A percentile compares a stretch with the other conserved stretches of the same genome.
These are phyloP conservation scores for Caerostris extrusa DNA, from an alignment of 1,140 invertebrate genomes.

Conservation along the genomic window DNA sequence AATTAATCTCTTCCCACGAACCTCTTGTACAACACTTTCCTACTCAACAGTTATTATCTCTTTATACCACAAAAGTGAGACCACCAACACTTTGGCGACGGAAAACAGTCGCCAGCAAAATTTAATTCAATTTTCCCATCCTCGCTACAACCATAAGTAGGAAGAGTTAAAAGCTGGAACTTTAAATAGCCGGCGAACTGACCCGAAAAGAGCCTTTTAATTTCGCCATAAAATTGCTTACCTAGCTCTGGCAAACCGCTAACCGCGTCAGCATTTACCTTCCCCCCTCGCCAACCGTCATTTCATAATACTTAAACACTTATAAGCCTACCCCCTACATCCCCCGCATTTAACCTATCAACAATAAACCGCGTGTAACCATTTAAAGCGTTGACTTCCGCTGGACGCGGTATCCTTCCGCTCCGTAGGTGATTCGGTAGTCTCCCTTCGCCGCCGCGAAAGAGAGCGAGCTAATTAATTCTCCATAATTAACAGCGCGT, in stretches of 20 bases:
- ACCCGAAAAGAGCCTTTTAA: conserved; percentile 74
- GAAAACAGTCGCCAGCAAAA: conserved; percentile 33
- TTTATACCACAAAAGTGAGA: neutral
- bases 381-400: conserved; percentile 77
- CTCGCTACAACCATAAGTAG: neutral
- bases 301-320: conserved; percentile 77
- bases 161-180: conserved; percentile 50
- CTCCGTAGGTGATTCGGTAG: conserved; percentile 65
- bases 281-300: conserved; percentile 44
- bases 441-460: conserved; percentile 55
- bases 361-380: conserved; percentile 76
- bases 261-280: conserved; percentile 73
- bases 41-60: conserved; percentile 3
- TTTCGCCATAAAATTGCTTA: conserved; percentile 75
- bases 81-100: neutral
- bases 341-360: conserved; percentile 76
- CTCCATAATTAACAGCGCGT: conserved; percentile 77
- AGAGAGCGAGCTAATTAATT: conserved; percentile 78
- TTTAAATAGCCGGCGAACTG: conserved; percentile 71
- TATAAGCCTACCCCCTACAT: conserved; percentile 54
- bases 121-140: conserved; percentile 70
- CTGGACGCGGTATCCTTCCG: conserved; percentile 76
- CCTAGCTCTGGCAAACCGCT: conserved; percentile 73
- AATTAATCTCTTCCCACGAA: too few species aligned
- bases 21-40: too few species aligned